These are phyloP conservation scores for Adelphocoris suturalis DNA, from an alignment of 2,888 invertebrate species.

Conservation along the genomic window DNA sequence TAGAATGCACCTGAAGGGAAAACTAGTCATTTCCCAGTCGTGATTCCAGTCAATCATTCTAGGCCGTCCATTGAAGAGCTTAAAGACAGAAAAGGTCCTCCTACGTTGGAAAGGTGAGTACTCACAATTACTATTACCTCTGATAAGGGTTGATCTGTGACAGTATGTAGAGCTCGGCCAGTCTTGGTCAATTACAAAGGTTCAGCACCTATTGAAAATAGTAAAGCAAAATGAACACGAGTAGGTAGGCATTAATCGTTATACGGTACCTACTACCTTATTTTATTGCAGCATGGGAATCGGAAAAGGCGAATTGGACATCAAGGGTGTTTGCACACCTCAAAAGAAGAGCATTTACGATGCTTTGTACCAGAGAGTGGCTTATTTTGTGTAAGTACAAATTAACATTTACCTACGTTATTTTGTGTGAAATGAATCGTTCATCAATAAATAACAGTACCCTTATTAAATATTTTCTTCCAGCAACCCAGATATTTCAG, in stretches of 20 bases:
- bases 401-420: neutral
- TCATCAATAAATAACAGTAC: neutral
- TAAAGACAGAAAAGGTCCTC: neutral
- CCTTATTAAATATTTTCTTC: constrained; percentile 52
- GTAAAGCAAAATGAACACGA: too few species aligned
- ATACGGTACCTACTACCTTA: too few species aligned
- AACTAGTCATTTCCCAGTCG: neutral
- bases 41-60: neutral
- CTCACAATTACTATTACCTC: neutral
- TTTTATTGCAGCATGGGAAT: constrained; percentile 36
- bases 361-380: constrained; percentile 56
- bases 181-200: too few species aligned
- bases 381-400: constrained; percentile 43
- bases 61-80: neutral
- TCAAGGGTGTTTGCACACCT: constrained; percentile 33
- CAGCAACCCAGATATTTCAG: constrained; percentile 82
- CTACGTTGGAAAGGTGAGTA: neutral
- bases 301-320: neutral
- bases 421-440: neutral
- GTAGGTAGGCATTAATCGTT: too few species aligned
- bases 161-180: too few species aligned
- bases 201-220: too few species aligned
- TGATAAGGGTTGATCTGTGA: neutral
- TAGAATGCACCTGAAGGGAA: neutral
- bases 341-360: constrained; percentile 49